These are phyloP conservation scores for Tor tambroides DNA, from an alignment of 2,113 vertebrate species.

Conservation along the genomic window DNA sequence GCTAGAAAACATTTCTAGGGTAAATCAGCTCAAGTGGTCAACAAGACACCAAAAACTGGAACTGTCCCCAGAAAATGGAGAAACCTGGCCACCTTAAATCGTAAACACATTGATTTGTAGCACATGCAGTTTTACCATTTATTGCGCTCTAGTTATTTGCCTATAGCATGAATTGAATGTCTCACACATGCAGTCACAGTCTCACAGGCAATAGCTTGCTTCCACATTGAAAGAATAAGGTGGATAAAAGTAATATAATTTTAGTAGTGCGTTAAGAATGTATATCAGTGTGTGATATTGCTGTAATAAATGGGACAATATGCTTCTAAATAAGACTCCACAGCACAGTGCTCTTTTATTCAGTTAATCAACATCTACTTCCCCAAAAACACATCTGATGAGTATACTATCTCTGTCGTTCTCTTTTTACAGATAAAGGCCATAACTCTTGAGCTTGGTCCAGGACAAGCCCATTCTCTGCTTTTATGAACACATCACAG, in stretches of 20 bases:
- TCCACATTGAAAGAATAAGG: not conserved
- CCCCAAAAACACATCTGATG: not conserved
- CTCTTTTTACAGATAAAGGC: not conserved
- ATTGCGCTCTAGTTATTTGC: not conserved
- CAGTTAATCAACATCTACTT: constrained; percentile 21
- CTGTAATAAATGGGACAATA: not conserved
- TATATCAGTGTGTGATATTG: not conserved
- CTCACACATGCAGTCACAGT: not conserved
- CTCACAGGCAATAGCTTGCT: not conserved
- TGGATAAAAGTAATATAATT: not conserved
- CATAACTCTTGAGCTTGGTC: constrained; percentile 44
- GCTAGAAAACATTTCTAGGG: not conserved
- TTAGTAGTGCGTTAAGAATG: not conserved
- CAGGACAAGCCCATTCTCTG: constrained; percentile 41
- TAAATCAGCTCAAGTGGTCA: too few species aligned
- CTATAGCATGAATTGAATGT: not conserved
- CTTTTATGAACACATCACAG: constrained; percentile 61
- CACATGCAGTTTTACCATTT: not conserved
- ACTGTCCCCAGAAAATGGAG: not conserved
- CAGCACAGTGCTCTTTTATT: not conserved
- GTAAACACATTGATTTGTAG: not conserved
- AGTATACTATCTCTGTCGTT: constrained; percentile 24
- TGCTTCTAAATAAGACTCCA: constrained; percentile 3
- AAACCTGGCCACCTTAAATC: not conserved
- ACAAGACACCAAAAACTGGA: too few species aligned